A percentile compares a stretch with the other conserved stretches of the same genome.
These are phyloP conservation scores for Sceliomorpha sp. DNA, from an alignment of 2,888 invertebrate species.

Conservation along the genomic window DNA sequence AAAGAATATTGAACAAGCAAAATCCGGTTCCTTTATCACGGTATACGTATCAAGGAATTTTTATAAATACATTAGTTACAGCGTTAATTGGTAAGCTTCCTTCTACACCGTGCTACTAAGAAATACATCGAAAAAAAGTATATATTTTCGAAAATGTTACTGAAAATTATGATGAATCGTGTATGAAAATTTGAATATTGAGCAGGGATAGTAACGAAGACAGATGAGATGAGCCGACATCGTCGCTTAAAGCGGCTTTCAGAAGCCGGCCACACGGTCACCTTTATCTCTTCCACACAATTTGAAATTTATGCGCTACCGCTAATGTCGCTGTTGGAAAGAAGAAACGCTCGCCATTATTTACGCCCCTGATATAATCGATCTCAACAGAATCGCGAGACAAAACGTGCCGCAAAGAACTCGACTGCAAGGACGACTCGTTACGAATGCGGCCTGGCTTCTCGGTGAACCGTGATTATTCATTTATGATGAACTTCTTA, in stretches of 20 bases:
- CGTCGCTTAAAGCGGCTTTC: constrained; percentile 54
- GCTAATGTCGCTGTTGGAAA: constrained; percentile 49
- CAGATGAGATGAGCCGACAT: constrained; percentile 57
- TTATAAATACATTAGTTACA: too few species aligned
- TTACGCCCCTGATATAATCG: constrained; percentile 43
- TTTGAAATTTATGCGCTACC: constrained; percentile 66
- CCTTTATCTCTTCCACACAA: constrained; percentile 67
- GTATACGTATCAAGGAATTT: too few species aligned
- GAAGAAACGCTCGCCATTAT: constrained; percentile 47
- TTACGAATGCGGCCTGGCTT: constrained; percentile 22
- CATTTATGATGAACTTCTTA: constrained; percentile 20
- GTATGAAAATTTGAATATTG: constrained; percentile 29
- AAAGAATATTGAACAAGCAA: too few species aligned
- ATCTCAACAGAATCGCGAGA: constrained; percentile 33
- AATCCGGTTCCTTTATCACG: too few species aligned
- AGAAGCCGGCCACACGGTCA: constrained; percentile 48
- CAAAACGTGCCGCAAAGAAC: constrained; percentile 26
- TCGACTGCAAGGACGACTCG: not conserved
- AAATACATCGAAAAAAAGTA: not conserved
- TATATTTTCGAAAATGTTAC: not conserved
- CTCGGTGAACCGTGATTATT: constrained; percentile 19
- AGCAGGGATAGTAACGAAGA: constrained; percentile 61
- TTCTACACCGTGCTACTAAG: too few species aligned
- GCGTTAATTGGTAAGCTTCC: too few species aligned
- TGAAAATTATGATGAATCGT: constrained; percentile 8